A percentile compares a stretch with the other conserved stretches of the same genome.
phyloP scores from a whole-genome alignment of 2,113 vertebrate species.

The Petromus typicus region DNA sequence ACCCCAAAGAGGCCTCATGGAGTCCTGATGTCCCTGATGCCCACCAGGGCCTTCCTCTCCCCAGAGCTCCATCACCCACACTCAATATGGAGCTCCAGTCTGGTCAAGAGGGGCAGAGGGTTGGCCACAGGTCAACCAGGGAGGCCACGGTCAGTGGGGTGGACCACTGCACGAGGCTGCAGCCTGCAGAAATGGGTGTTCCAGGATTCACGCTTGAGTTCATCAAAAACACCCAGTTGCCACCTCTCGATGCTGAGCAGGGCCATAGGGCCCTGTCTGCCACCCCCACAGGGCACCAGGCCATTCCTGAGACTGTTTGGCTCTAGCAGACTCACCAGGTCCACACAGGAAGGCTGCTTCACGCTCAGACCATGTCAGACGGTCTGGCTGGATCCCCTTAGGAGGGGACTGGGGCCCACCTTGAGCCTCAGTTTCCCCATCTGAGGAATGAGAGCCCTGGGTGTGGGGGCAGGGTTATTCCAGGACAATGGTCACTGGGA shows the following conservation, averaged over 20 bases:
- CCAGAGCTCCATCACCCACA: neutral
- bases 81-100: neutral
- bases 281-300: neutral
- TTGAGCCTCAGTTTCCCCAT: neutral
- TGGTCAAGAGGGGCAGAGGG: neutral
- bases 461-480: neutral
- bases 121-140: fast-evolving
- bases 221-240: neutral
- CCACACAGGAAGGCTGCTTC: fast-evolving
- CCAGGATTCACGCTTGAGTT: constrained; percentile 69
- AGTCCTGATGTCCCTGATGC: neutral
- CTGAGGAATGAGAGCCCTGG: neutral
- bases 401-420: neutral
- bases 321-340: neutral
- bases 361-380: neutral
- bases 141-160: neutral
- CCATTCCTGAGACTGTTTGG: fast-evolving
- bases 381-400: neutral
- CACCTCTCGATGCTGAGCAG: neutral
- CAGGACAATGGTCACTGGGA: neutral
- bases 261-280: neutral
- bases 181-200: neutral
- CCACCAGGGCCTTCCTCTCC: no score
- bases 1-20: neutral
- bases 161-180: neutral